A percentile compares a stretch with the other conserved stretches of the same genome.
phyloP scores from a whole-genome alignment of 23 tunicate species.

The Clavelina lepadiformis region DNA sequence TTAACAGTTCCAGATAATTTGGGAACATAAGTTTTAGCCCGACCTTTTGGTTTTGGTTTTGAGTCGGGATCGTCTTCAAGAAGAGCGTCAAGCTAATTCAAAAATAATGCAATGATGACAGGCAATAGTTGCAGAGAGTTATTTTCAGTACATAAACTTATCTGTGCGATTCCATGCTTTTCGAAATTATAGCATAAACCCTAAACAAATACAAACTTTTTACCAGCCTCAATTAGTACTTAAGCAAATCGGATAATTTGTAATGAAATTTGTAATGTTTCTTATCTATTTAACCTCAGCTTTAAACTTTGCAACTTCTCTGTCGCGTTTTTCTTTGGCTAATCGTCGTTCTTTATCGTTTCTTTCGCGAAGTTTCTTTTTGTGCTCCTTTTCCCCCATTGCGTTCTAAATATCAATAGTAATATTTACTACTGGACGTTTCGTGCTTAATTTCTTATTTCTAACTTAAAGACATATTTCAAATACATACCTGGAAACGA shows the following conservation, averaged over 20 bases:
- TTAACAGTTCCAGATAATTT: conserved; percentile 75
- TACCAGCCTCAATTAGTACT: no score
- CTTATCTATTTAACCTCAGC: conserved; percentile 45
- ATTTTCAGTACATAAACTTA: no score
- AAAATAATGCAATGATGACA: no score
- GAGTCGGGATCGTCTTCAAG: conserved; percentile 36
- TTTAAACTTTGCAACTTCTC: conserved; percentile 75
- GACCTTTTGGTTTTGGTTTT: conserved; percentile 13
- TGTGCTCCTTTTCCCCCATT: conserved; percentile 53
- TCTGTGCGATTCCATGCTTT: no score
- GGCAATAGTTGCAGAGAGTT: no score
- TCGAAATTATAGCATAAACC: no score
- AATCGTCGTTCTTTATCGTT: conserved; percentile 45
- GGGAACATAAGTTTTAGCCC: conserved; percentile 52
- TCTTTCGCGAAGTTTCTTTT: conserved; percentile 52
- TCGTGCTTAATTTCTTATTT: background rate
- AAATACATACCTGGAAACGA: conserved; percentile 28
- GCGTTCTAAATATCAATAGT: conserved; percentile 27
- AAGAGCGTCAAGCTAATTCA: conserved; percentile 81
- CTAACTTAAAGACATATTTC: background rate
- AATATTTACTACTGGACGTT: background rate
- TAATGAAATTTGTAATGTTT: no score
- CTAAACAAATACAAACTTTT: no score
- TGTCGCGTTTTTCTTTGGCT: conserved; percentile 65
- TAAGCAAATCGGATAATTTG: no score